A percentile compares a stretch with the other conserved stretches of the same genome.
phyloP scores from a whole-genome alignment of 2,113 vertebrate genomes.

The Ornithorhynchus anatinus region DNA sequence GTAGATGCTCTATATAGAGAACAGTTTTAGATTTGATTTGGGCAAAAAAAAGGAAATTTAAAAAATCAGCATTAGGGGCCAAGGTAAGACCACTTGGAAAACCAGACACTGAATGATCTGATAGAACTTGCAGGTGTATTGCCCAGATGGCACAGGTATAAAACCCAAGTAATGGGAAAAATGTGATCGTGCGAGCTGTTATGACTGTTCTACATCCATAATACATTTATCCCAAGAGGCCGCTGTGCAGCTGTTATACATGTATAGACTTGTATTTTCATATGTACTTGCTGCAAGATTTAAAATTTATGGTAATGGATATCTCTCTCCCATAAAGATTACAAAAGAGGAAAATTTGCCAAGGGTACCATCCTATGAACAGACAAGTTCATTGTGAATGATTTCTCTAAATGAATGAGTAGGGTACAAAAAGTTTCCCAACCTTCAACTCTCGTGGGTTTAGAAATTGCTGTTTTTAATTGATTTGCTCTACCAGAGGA shows the following conservation, averaged over 20 bases:
- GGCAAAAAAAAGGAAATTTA: slow-evolving; percentile 8
- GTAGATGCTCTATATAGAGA: background rate
- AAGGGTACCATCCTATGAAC: slow-evolving; percentile 55
- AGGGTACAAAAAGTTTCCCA: background rate
- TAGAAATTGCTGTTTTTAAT: slow-evolving; percentile 20
- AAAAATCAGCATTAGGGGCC: slow-evolving; percentile 25
- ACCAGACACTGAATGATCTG: slow-evolving; percentile 25
- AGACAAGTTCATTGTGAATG: slow-evolving; percentile 24
- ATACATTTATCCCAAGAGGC: slow-evolving; percentile 71
- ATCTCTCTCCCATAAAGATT: slow-evolving; percentile 66
- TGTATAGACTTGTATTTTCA: slow-evolving; percentile 73
- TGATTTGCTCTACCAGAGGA: background rate
- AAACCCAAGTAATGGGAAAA: slow-evolving; percentile 63
- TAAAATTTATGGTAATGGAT: slow-evolving; percentile 73
- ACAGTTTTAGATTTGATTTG: background rate
- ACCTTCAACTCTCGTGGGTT: background rate
- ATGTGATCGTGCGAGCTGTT: slow-evolving; percentile 58
- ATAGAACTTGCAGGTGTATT: slow-evolving; percentile 41
- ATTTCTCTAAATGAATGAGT: slow-evolving; percentile 12
- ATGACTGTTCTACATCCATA: slow-evolving; percentile 71
- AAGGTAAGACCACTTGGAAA: slow-evolving; percentile 22
- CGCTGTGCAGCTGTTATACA: slow-evolving; percentile 75
- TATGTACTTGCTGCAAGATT: slow-evolving; percentile 68
- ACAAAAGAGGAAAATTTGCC: slow-evolving; percentile 68
- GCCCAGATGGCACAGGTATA: slow-evolving; percentile 66